Percentiles rank a stretch among this genome's conserved stretches.
Evolutionary conservation across 23 tunicate genomes (phyloP).

Genomic region (Oikopleura albicans): DNA sequence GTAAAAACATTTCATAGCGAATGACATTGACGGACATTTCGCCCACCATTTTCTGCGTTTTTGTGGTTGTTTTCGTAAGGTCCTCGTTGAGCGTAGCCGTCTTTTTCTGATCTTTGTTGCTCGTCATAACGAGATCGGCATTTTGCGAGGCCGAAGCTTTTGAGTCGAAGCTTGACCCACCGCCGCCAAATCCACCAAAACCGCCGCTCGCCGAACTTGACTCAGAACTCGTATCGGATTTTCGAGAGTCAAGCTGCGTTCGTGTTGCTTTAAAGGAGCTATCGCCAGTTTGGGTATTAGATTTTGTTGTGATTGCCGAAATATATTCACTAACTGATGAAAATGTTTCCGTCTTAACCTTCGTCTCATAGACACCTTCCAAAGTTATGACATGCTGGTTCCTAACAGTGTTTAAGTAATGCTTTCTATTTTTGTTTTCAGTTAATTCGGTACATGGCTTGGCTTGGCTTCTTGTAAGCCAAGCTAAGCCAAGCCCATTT

Average conservation of each 20-base stretch:
- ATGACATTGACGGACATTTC: background rate
- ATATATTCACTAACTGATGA: background rate
- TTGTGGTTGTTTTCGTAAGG: background rate
- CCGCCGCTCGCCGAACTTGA: background rate
- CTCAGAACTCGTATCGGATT: background rate
- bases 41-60: background rate
- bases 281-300: background rate
- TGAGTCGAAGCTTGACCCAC: background rate
- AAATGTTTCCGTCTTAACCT: background rate
- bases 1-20: background rate
- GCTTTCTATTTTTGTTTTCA: too few relatives aligned
- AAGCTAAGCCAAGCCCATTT: too few relatives aligned
- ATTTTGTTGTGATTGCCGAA: background rate
- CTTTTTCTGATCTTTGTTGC: background rate
- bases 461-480: too few relatives aligned
- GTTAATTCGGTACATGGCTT: too few relatives aligned
- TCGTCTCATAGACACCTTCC: background rate
- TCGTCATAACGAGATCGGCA: background rate
- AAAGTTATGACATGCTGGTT: too few relatives aligned
- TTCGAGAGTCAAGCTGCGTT: background rate
- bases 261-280: background rate
- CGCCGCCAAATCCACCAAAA: background rate
- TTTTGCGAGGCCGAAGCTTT: background rate
- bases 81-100: background rate
- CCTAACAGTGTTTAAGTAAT: too few relatives aligned